These are phyloP conservation scores for Dorcus parallelipipedus DNA, from an alignment of 2,888 invertebrate genomes.

Conservation along the genomic window DNA sequence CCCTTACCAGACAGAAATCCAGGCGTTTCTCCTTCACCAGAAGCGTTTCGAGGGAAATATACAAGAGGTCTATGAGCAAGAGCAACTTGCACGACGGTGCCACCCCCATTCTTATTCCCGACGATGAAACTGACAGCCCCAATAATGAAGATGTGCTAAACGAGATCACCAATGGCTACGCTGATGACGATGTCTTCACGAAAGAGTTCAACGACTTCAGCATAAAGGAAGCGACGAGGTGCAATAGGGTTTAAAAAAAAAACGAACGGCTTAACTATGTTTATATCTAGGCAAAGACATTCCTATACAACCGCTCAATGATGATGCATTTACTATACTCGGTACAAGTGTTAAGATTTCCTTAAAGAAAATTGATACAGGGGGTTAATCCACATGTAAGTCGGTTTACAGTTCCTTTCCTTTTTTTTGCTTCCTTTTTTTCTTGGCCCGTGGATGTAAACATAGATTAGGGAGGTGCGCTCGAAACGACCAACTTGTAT, in stretches of 20 bases:
- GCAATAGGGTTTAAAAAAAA: slow-evolving; percentile 5
- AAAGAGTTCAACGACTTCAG: slow-evolving; percentile 26
- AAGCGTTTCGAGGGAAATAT: slow-evolving; percentile 55
- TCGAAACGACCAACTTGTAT: slow-evolving; percentile 7
- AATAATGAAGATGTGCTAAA: slow-evolving; percentile 17
- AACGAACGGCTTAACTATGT: no score
- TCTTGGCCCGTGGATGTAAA: no score
- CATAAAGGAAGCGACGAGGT: slow-evolving; percentile 14
- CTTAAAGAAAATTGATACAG: no score
- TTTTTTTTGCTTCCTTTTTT: not conserved
- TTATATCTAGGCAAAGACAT: no score
- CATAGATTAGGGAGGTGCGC: no score
- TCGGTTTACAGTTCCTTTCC: not conserved
- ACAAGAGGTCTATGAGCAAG: slow-evolving; percentile 52
- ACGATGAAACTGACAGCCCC: slow-evolving; percentile 34
- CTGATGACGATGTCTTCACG: slow-evolving; percentile 19
- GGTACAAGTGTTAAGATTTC: no score
- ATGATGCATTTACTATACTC: no score
- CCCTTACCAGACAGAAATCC: slow-evolving; percentile 53
- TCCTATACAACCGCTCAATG: no score
- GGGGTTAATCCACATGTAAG: no score
- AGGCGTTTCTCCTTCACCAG: slow-evolving; percentile 58
- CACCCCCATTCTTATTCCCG: slow-evolving; percentile 55
- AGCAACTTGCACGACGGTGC: slow-evolving; percentile 56
- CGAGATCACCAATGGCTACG: slow-evolving; percentile 11